phyloP scores from a whole-genome alignment of 1,140 invertebrate species.

The Sycophaga agraensis region DNA sequence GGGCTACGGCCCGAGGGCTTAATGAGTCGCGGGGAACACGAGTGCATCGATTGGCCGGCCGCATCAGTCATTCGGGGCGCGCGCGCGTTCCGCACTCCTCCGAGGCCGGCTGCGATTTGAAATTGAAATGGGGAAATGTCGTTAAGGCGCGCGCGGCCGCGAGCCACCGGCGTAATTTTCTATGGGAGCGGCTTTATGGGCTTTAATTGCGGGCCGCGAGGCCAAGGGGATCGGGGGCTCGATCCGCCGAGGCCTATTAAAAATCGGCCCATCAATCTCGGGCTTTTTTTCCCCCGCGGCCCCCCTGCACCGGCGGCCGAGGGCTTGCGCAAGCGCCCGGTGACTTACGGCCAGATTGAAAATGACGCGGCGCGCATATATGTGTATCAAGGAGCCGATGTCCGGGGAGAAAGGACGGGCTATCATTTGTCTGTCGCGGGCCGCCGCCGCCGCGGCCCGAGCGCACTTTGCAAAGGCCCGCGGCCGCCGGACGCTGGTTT shows the following conservation, averaged over 20 bases:
- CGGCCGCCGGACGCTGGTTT: conserved; percentile 44
- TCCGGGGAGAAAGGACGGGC: conserved; percentile 17
- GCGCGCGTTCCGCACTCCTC: no score
- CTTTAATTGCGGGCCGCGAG: conserved; percentile 24
- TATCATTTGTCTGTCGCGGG: conserved; percentile 21
- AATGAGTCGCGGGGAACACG: conserved; percentile 25
- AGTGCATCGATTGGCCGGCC: conserved; percentile 8
- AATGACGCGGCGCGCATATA: conserved; percentile 11
- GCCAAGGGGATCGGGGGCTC: no score
- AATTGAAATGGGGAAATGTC: conserved; percentile 30
- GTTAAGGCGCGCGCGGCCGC: conserved; percentile 11
- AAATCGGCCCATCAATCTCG: conserved; percentile 24
- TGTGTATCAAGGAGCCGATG: not conserved
- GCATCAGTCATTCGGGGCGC: no score
- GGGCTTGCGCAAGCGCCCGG: not conserved
- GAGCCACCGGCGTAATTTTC: not conserved
- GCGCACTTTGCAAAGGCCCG: not conserved
- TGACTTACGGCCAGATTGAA: conserved; percentile 17
- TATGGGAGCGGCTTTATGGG: conserved; percentile 17
- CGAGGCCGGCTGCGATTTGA: conserved; percentile 10
- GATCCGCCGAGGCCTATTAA: no score
- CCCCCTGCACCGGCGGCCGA: not conserved
- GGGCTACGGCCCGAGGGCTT: conserved; percentile 14
- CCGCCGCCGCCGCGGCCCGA: not conserved
- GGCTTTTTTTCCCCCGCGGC: not conserved